A percentile compares a stretch with the other conserved stretches of the same genome.
Evolutionary conservation across 2,797 vertebrate species (phyloP).

Genomic region (Acomys russatus): DNA sequence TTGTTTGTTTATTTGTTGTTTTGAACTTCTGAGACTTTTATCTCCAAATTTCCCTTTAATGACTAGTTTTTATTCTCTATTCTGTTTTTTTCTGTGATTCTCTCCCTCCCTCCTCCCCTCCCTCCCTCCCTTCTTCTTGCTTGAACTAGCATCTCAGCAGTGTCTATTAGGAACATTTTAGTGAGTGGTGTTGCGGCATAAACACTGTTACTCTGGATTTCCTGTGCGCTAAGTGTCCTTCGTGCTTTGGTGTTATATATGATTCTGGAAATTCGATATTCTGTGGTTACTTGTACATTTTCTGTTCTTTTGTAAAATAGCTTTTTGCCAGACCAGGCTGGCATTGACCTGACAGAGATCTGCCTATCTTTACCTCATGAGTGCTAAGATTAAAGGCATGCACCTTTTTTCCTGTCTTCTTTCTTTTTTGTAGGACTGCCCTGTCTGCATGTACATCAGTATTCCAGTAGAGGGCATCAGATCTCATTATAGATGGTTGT

Average conservation of each 20-base stretch:
- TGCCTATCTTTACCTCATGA: neutral
- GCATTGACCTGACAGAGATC: neutral
- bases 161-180: neutral
- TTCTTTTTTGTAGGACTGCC: neutral
- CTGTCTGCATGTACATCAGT: neutral
- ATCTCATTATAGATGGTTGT: neutral
- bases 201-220: neutral
- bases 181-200: neutral
- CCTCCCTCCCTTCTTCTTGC: neutral
- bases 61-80: slow-evolving; percentile 11
- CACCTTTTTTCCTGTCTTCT: neutral
- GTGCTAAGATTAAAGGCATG: neutral
- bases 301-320: slow-evolving; percentile 19
- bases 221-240: neutral
- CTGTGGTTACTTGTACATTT: slow-evolving; percentile 24
- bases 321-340: neutral
- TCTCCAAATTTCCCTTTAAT: slow-evolving; percentile 19
- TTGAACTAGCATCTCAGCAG: slow-evolving; percentile 11
- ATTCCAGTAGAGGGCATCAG: neutral
- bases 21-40: slow-evolving; percentile 46
- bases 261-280: neutral
- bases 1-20: neutral
- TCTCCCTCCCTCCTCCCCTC: too few species aligned
- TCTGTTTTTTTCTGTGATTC: too few species aligned
- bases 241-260: neutral